Conservation (phyloP, 1,140 invertebrate species). For the Pogonomyrmex californicus region DNA sequence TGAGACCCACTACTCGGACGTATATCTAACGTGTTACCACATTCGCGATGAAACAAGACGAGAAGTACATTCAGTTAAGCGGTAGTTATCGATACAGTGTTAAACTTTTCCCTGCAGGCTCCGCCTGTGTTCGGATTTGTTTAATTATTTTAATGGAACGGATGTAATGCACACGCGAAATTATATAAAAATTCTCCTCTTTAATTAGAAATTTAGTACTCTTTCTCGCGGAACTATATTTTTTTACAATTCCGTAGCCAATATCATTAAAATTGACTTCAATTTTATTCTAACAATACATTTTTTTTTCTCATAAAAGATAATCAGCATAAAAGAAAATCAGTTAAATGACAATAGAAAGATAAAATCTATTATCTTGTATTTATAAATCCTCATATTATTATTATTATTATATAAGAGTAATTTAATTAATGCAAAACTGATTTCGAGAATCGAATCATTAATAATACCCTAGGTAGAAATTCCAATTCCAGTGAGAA, state of each 20-base stretch:
- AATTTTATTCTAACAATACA: neutral
- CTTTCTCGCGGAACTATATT: neutral
- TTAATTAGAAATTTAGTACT: neutral
- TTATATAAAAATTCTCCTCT: neutral
- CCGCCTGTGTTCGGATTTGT: neutral
- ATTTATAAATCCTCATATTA: neutral
- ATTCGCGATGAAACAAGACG: slow-evolving; percentile 33
- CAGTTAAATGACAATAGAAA: neutral
- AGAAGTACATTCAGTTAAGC: slow-evolving; percentile 14
- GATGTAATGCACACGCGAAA: neutral
- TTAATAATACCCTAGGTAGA: neutral
- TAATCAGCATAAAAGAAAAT: neutral
- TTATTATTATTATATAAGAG: neutral
- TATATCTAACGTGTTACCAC: slow-evolving; percentile 39
- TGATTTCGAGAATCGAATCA: neutral
- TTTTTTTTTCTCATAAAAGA: neutral
- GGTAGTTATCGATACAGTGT: neutral
- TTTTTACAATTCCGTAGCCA: neutral
- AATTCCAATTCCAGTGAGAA: neutral
- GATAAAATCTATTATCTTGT: neutral
- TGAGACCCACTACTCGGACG: slow-evolving; percentile 33
- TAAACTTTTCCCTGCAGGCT: neutral
- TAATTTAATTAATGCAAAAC: neutral
- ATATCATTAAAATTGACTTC: neutral
- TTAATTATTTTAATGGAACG: slow-evolving; percentile 1